These are phyloP conservation scores for Fistularia commersonii DNA, from an alignment of 2,797 vertebrate genomes.

Conservation along the genomic window DNA sequence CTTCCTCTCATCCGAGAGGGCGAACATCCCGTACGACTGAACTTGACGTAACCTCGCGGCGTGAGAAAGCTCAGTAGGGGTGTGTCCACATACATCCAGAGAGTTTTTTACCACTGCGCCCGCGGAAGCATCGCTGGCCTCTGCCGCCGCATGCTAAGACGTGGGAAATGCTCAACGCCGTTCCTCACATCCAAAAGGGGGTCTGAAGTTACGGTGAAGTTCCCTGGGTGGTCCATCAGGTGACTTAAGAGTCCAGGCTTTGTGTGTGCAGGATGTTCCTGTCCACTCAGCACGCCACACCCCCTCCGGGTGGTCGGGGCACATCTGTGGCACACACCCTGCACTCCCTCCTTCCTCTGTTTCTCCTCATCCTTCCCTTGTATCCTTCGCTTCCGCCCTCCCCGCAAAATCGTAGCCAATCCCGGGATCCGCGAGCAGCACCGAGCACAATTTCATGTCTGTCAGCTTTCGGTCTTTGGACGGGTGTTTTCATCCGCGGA, in stretches of 20 bases:
- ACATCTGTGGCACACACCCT: slow-evolving; percentile 64
- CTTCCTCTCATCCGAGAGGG: slow-evolving; percentile 45
- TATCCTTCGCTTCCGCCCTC: not conserved
- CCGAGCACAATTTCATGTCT: too few relatives aligned
- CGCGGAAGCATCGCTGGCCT: too few relatives aligned
- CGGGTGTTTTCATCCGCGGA: too few relatives aligned
- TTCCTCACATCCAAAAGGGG: too few relatives aligned
- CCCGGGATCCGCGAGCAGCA: too few relatives aligned
- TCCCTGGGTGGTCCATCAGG: slow-evolving; percentile 25
- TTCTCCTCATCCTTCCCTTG: slow-evolving; percentile 1
- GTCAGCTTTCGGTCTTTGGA: too few relatives aligned
- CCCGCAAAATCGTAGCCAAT: too few relatives aligned
- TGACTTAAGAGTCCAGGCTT: not conserved
- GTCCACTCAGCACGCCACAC: slow-evolving; percentile 65
- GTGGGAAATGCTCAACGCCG: too few relatives aligned
- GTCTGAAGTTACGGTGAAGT: not conserved
- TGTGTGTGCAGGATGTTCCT: slow-evolving; percentile 29
- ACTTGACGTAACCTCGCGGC: too few relatives aligned
- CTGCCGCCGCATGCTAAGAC: too few relatives aligned
- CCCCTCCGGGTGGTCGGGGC: slow-evolving; percentile 27
- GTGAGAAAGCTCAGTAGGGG: slow-evolving; percentile 17
- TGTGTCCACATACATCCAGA: not conserved
- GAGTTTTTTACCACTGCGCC: too few relatives aligned
- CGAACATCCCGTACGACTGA: too few relatives aligned
- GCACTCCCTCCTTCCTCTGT: slow-evolving; percentile 16